Conservation (phyloP, 2,797 vertebrate species). For the Crocidura indochinensis region DNA sequence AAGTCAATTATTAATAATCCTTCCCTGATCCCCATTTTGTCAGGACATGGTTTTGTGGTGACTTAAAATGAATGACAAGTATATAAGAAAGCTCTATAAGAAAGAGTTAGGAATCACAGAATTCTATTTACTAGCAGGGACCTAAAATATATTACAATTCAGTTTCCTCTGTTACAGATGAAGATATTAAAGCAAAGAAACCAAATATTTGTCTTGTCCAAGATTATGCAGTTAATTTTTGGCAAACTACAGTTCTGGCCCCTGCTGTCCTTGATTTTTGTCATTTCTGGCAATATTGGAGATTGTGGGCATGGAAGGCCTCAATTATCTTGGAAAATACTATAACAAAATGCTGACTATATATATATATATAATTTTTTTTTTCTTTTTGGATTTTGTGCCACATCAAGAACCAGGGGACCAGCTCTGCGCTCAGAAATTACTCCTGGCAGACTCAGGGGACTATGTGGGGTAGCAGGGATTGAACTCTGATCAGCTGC, state of each 20-base stretch:
- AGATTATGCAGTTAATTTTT: not conserved
- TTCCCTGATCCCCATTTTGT: constrained; percentile 12
- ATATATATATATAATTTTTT: no score
- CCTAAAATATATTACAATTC: not conserved
- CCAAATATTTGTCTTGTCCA: not conserved
- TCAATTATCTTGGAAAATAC: constrained; percentile 13
- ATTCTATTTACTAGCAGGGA: not conserved
- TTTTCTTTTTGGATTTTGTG: no score
- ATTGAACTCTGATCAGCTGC: no score
- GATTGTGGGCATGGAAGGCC: not conserved
- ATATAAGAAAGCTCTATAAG: not conserved
- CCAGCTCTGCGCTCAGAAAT: no score
- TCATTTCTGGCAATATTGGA: constrained; percentile 4
- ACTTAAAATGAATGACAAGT: constrained; percentile 3
- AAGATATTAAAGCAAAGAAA: constrained; percentile 66
- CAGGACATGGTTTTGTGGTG: not conserved
- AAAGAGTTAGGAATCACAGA: not conserved
- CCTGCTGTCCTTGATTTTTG: not conserved
- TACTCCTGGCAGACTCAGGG: no score
- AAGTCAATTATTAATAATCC: constrained; percentile 56
- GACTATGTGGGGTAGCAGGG: no score
- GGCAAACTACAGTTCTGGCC: not conserved
- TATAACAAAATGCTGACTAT: not conserved
- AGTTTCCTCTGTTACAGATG: not conserved
- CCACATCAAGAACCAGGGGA: no score